Evolutionary conservation across 2,888 invertebrate genomes (phyloP), one percentile per base, ranked within the genome.

Genomic region (Eurytoma californica): DNA sequence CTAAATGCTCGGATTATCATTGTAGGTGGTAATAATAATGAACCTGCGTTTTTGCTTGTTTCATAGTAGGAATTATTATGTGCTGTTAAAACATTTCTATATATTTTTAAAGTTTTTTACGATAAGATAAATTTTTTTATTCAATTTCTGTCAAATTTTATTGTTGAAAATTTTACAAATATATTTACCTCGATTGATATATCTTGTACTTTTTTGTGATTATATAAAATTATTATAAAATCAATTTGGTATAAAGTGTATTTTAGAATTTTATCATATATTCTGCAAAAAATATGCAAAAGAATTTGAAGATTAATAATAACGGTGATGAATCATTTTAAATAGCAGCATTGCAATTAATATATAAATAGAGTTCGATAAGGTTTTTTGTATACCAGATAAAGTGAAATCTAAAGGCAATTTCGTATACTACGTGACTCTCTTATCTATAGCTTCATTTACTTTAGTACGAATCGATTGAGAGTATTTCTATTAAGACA

Each of bases 1-100:
- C 5, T 55, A 30, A 68, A 68, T 68, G 55, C 53, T 39, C 3
- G 39, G 53, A 57, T 73, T 73, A 73, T 66, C 20, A 20, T 28
- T 66, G n/a, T 5, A 57, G 66, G 39, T 2, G 39, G 39, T 39
- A 9, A 39, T 39, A 39, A 39, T 9, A 9, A 24, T 16, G 20
- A 58, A 24, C 16, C 0, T 18, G 47, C n/a, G n/a, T 1, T 61
- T n/a, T 18, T 16, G 14, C 9, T 55, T 55, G 55, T 28, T 55
- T 20, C 60, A 60, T 51, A 51, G 28, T 7, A 16, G n/a, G 24
- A 24, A n/a, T 28, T 16, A 51, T 51, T 51, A 72, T 51, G 60
- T 49, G 51, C n/a, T 3, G 20, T 14, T 28, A 16, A 30, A n/a
- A 14, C 14, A 16, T 13, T n/a, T 13, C 18, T 2, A 16, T 28